Evolutionary conservation across 2,797 vertebrate genomes (phyloP).

Genomic region (Amazona ochrocephala): DNA sequence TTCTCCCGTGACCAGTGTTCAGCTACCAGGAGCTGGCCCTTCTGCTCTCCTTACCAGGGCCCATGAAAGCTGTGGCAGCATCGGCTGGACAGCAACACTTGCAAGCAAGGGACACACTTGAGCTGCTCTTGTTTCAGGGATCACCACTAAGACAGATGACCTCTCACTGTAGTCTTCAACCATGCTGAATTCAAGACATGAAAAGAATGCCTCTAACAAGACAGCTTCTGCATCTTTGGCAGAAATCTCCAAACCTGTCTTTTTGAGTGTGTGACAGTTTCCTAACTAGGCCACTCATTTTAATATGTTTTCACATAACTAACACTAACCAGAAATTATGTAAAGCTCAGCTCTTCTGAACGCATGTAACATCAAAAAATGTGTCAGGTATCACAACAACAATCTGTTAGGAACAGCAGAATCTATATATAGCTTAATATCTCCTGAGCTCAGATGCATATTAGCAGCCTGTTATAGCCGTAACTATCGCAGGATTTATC

Average conservation of each 20-base stretch:
- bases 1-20: background rate
- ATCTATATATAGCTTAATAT: conserved; percentile 69
- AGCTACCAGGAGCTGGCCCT: background rate
- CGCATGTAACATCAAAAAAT: conserved; percentile 52
- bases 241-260: background rate
- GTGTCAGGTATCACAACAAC: conserved; percentile 65
- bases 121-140: background rate
- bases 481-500: conserved; percentile 41
- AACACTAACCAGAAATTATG: conserved; percentile 66
- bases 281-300: conserved; percentile 61
- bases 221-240: background rate
- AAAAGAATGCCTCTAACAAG: background rate
- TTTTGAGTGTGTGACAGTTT: background rate
- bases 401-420: conserved; percentile 62
- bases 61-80: accelerated
- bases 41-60: background rate
- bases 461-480: conserved; percentile 52
- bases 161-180: background rate
- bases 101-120: background rate
- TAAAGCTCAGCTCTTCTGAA: conserved; percentile 64
- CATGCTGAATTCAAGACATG: background rate
- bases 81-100: background rate
- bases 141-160: accelerated
- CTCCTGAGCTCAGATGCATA: conserved; percentile 57
- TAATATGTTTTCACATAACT: conserved; percentile 53